Conservation (phyloP, 2,113 vertebrate species). For the Spermophilus dauricus region DNA sequence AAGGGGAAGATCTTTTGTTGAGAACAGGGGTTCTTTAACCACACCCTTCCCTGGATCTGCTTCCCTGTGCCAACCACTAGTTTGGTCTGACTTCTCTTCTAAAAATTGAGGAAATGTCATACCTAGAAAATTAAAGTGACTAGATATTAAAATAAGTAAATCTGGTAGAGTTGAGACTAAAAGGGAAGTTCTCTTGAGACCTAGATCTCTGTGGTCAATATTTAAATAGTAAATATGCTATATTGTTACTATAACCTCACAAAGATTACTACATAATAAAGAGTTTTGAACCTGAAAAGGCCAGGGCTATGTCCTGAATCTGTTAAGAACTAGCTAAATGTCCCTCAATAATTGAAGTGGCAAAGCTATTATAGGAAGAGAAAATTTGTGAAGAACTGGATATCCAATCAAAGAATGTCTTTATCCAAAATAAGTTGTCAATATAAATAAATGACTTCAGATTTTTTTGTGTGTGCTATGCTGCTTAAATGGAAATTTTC, state of each 20-base stretch:
- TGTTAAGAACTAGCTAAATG: background rate
- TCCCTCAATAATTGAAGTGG: background rate
- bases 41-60: background rate
- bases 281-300: background rate
- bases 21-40: background rate
- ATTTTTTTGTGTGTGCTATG: background rate
- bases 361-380: background rate
- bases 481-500: background rate
- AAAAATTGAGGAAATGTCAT: background rate
- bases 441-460: background rate
- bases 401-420: background rate
- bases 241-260: background rate
- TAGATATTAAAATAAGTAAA: background rate
- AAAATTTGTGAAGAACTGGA: background rate
- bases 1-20: background rate
- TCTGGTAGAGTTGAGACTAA: background rate
- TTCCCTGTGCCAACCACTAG: constrained; percentile 42
- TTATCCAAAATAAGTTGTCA: background rate
- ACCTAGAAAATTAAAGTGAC: background rate
- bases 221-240: no score
- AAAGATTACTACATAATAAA: background rate
- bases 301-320: background rate
- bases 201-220: background rate
- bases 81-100: background rate
- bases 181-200: background rate